These are phyloP conservation scores for Heliconius charithonia DNA, from an alignment of 2,888 invertebrate species.

Conservation along the genomic window DNA sequence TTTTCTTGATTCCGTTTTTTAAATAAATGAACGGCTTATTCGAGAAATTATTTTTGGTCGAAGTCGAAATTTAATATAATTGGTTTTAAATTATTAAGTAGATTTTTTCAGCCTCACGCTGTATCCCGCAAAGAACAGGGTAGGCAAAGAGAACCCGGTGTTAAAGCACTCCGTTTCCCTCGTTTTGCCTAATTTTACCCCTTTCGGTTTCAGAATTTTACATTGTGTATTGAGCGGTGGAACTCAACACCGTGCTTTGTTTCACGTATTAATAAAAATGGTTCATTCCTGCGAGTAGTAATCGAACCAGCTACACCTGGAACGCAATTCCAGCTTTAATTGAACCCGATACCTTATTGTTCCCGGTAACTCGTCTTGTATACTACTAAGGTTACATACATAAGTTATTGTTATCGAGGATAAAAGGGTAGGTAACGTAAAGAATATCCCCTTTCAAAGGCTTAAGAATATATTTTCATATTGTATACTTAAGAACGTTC, in stretches of 20 bases:
- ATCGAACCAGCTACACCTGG: too few relatives aligned
- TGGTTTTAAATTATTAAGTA: not conserved
- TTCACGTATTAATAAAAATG: too few relatives aligned
- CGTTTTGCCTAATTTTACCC: too few relatives aligned
- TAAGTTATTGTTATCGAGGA: not conserved
- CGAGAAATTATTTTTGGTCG: not conserved
- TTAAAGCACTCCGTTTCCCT: too few relatives aligned
- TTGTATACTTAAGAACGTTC: constrained; percentile 2
- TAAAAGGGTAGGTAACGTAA: not conserved
- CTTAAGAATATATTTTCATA: constrained; percentile 5
- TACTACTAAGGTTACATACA: not conserved
- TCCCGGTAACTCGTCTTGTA: not conserved
- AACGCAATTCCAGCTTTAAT: too few relatives aligned
- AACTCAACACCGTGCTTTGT: too few relatives aligned
- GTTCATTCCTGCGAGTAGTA: too few relatives aligned
- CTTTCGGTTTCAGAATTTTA: too few relatives aligned
- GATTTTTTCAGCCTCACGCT: not conserved
- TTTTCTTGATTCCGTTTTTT: constrained; percentile 21
- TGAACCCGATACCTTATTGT: not conserved
- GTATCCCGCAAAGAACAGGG: too few relatives aligned
- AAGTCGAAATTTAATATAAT: not conserved
- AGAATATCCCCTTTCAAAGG: constrained; percentile 5
- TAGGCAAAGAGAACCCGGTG: too few relatives aligned
- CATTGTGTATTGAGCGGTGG: too few relatives aligned
- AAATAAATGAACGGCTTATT: constrained; percentile 21